Evolutionary conservation across 1,140 invertebrate genomes (phyloP).

Genomic region (Aphaenogaster floridana): DNA sequence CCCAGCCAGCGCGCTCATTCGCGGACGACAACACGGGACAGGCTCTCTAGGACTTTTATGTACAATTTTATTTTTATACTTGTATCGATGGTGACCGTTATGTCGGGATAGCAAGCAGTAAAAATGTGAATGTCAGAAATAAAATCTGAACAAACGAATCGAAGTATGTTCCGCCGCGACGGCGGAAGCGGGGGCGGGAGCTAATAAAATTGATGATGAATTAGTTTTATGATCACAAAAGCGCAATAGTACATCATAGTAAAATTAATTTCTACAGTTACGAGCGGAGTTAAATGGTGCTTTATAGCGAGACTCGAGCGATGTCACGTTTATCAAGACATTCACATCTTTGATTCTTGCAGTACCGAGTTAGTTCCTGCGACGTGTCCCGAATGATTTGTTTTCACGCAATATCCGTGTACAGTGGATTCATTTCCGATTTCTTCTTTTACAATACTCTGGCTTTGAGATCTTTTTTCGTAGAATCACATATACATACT

Average conservation of each 20-base stretch:
- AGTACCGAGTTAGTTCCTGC: not conserved
- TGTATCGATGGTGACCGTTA: conserved; percentile 56
- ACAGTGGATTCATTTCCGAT: conserved; percentile 10
- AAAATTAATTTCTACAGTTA: conserved; percentile 46
- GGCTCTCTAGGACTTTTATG: conserved; percentile 29
- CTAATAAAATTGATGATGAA: conserved; percentile 50
- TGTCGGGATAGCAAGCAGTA: conserved; percentile 47
- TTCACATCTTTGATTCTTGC: conserved; percentile 53
- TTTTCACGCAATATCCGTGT: conserved; percentile 9
- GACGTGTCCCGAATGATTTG: conserved; percentile 41
- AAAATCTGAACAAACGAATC: conserved; percentile 23
- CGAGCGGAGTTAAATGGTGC: not conserved
- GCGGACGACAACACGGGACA: conserved; percentile 16
- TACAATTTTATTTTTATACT: conserved; percentile 60
- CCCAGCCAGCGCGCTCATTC: conserved; percentile 10
- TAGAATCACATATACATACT: conserved; percentile 25
- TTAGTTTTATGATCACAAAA: conserved; percentile 27
- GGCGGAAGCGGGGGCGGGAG: no score
- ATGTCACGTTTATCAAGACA: not conserved
- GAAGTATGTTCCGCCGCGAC: not conserved
- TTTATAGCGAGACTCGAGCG: not conserved
- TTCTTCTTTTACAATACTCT: conserved; percentile 9
- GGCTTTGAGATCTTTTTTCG: conserved; percentile 13
- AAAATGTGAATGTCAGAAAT: conserved; percentile 55
- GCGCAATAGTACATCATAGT: not conserved